Percentiles rank a stretch among this genome's conserved stretches.
Evolutionary conservation across 1,140 invertebrate species (phyloP).

Genomic region (Argopecten irradians): DNA sequence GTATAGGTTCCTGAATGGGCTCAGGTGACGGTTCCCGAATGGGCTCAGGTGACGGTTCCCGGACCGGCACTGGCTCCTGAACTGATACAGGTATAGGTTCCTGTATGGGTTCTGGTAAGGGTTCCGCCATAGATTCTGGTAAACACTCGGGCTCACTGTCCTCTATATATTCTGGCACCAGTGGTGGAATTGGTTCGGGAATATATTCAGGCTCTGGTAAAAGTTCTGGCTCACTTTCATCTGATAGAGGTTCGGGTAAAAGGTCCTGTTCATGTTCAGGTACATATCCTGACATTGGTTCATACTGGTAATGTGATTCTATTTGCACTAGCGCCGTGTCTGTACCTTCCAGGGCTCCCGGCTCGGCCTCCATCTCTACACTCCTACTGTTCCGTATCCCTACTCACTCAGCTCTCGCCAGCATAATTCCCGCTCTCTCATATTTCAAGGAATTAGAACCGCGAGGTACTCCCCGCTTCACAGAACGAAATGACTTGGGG

Average conservation of each 20-base stretch:
- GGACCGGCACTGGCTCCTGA: background rate
- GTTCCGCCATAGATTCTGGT: too few species aligned
- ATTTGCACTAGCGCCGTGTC: background rate
- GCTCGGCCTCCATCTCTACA: conserved; percentile 5
- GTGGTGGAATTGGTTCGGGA: background rate
- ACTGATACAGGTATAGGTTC: too few species aligned
- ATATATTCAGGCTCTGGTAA: background rate
- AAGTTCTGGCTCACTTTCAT: too few species aligned
- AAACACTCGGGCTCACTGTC: too few species aligned
- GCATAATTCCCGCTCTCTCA: conserved; percentile 13
- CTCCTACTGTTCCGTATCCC: conserved; percentile 3
- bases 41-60: background rate
- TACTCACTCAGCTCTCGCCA: conserved; percentile 2
- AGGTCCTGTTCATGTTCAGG: background rate
- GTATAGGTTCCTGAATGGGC: too few species aligned
- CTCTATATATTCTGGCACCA: background rate
- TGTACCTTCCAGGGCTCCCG: background rate
- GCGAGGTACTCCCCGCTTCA: conserved; percentile 13
- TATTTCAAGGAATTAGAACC: conserved; percentile 22
- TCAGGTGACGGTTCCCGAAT: background rate
- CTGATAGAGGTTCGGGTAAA: background rate
- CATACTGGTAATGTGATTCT: background rate
- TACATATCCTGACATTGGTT: background rate
- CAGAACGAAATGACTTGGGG: conserved; percentile 8
- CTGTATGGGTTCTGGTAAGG: too few species aligned